Evolutionary conservation across 2,888 invertebrate species (phyloP).

Genomic region (Melanchra persicariae): DNA sequence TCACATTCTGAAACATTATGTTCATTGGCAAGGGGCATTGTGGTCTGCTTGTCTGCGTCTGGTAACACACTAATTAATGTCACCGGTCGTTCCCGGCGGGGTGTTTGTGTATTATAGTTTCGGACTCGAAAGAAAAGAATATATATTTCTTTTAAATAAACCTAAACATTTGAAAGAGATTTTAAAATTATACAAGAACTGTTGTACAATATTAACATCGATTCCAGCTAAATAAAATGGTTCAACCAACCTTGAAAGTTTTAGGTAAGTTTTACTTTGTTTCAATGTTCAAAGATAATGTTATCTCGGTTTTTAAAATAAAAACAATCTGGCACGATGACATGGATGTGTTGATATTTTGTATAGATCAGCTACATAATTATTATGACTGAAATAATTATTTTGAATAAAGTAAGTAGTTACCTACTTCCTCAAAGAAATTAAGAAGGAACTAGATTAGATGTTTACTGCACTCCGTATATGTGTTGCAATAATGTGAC

Average conservation of each 20-base stretch:
- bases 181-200: not conserved
- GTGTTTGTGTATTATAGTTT: too few relatives aligned
- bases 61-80: conserved; percentile 33
- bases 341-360: not conserved
- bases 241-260: conserved; percentile 63
- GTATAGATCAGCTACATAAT: not conserved
- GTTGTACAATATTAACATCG: not conserved
- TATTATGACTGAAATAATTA: not conserved
- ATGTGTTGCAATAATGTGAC: not conserved
- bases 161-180: not conserved
- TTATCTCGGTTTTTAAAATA: conserved; percentile 23
- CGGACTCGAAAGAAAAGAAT: not conserved
- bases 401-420: not conserved
- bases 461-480: not conserved
- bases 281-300: conserved; percentile 11
- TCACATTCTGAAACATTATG: not conserved
- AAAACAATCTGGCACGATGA: not conserved
- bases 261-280: conserved; percentile 61
- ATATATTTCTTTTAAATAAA: not conserved
- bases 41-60: not conserved
- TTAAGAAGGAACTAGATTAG: not conserved
- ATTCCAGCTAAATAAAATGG: conserved; percentile 55
- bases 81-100: conserved; percentile 9
- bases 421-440: not conserved
- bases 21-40: not conserved